Evolutionary conservation across 2,797 vertebrate species (phyloP), one percentile per base, ranked within the genome.

Genomic region (Muraenolepis orangiensis): DNA sequence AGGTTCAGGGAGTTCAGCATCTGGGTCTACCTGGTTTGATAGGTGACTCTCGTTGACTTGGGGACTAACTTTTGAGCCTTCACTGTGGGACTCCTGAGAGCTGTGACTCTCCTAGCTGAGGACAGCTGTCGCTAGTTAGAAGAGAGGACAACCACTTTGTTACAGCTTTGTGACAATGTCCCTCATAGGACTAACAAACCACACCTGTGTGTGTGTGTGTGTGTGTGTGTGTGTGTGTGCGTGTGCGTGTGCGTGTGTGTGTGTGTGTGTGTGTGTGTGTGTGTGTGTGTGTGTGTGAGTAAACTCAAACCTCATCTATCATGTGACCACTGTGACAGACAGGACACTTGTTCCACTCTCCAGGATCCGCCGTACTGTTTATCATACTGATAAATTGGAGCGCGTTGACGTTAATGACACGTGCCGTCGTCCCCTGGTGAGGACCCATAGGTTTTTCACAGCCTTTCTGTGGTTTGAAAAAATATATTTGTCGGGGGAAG

Each of bases 241-340:
- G n/a, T n/a, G n/a, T n/a, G n/a, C n/a, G n/a, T n/a, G n/a, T n/a
- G n/a, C n/a, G n/a, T n/a, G n/a, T n/a, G n/a, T n/a, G n/a, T n/a
- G n/a, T n/a, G n/a, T n/a, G n/a, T n/a, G n/a, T n/a, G n/a, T n/a
- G n/a, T n/a, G n/a, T n/a, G n/a, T n/a, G n/a, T n/a, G n/a, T n/a
- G n/a, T n/a, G n/a, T n/a, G n/a, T n/a, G n/a, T n/a, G n/a, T n/a
- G n/a, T n/a, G n/a, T n/a, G n/a, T 5, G 6, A 34, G 42, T 3
- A 1, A 77, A 68, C 57, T 74, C 72, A 80, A 77, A 85, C 61
- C 76, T 75, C 64, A 78, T 76, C 80, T 83, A 72, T 29, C 16
- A 13, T 18, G 32, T 34, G 32, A 34, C 32, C n/a, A n/a, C n/a
- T n/a, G n/a, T n/a, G n/a, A n/a, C n/a, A n/a, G n/a, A n/a, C n/a